A percentile compares a stretch with the other conserved stretches of the same genome.
Conservation (phyloP, 2,797 vertebrate genomes). For the Sebastes itinus region DNA sequence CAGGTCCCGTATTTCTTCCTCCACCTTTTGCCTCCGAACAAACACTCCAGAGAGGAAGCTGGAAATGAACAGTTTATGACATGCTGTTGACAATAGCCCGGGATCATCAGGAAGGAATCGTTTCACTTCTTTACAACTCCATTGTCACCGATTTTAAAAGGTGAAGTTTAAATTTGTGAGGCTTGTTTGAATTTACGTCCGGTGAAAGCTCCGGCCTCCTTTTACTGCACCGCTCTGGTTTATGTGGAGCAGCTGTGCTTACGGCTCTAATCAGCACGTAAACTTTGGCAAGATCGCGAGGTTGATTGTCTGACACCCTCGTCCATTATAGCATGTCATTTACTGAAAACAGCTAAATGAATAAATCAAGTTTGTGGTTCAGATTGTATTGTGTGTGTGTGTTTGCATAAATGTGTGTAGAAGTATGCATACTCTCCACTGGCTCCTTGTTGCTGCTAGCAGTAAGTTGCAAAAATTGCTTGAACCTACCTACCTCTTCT, state of each 20-base stretch:
- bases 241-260: constrained; percentile 54
- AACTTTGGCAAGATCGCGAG: constrained; percentile 21
- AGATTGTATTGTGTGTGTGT: not conserved
- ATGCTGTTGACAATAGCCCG: not conserved
- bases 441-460: no score
- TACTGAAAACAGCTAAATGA: constrained; percentile 2
- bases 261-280: constrained; percentile 50
- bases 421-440: not conserved
- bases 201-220: not conserved
- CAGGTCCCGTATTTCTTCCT: constrained; percentile 8
- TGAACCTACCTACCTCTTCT: no score
- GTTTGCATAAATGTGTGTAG: not conserved
- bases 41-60: constrained; percentile 25
- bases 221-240: constrained; percentile 34
- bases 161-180: not conserved
- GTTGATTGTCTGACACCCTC: constrained; percentile 33
- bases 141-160: constrained; percentile 24
- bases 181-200: constrained; percentile 34
- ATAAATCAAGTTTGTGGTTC: not conserved
- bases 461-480: no score
- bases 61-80: constrained; percentile 31
- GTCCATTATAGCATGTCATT: constrained; percentile 8
- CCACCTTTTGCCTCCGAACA: constrained; percentile 13
- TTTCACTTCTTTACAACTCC: not conserved
- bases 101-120: not conserved